Evolutionary conservation across 2,113 vertebrate species (phyloP), one percentile per base, ranked within the genome.

Genomic region (Pteropus alecto): DNA sequence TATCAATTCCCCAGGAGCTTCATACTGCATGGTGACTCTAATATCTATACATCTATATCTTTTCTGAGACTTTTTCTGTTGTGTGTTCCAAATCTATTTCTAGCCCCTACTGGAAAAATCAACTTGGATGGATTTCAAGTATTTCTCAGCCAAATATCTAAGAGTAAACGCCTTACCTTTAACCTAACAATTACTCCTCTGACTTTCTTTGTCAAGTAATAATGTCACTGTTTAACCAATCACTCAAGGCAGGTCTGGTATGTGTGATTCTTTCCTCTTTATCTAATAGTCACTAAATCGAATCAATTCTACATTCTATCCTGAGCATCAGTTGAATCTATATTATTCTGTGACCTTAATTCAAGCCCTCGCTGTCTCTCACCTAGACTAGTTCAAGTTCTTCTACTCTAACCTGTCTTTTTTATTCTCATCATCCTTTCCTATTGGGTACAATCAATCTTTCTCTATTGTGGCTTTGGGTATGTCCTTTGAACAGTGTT

Each of bases 1-100:
- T 65, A 56, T 84, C 33, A 35, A 82, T 84, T 58, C 87, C 73
- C 58, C 71, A 76, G 58, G 35, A 83, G 41, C 54, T 77, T 76
- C 43, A 16, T 68, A 68, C 12, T 88, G 6, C 65, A 51, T n/a
- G 33, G 26, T 33, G 51, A 79, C 41, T 90, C 24, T 21, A 58
- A 68, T 46, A 89, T 89, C 90, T 93, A 7, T 24, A 78, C 54
- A 89, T 91, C 90, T 93, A 7, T 24, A 78, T 92, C 41, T 84
- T 89, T 77, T 35, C 78, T 70, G 54, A 56, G 19, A 30, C 35
- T 38, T 46, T 51, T 33, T 60, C 14, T 24, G 18, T 26, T 13
- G 22, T 65, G 74, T 58, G 28, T 7, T 87, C 68, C 65, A 89
- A 93, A 92, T 21, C 21, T 86, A 90, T 87, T 88, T 95, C 33